A percentile compares a stretch with the other conserved stretches of the same genome.
Conservation (phyloP, 2,797 vertebrate genomes). For the Antennarius maculatus region DNA sequence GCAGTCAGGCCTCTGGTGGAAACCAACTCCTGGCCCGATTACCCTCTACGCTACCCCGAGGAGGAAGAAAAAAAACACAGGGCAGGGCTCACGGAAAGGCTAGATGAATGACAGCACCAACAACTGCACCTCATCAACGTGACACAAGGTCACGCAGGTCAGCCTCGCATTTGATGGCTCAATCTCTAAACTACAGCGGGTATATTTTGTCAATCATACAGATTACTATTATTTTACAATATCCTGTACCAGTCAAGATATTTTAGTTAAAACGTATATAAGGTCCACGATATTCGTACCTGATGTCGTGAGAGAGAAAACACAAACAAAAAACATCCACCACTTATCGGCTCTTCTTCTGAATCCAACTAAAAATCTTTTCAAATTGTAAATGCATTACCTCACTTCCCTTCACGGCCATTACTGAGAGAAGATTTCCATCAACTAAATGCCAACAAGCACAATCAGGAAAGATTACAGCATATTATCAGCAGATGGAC, state of each 20-base stretch:
- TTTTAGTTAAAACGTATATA: too few relatives aligned
- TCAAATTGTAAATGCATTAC: neutral
- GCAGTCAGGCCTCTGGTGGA: constrained; percentile 43
- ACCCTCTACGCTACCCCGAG: constrained; percentile 37
- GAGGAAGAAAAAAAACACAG: neutral
- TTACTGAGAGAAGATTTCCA: constrained; percentile 16
- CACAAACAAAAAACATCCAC: neutral
- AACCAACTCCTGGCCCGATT: constrained; percentile 37
- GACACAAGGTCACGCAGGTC: constrained; percentile 25
- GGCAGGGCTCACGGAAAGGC: constrained; percentile 8
- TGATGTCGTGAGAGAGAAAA: neutral
- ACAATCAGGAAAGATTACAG: constrained; percentile 18
- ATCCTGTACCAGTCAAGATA: too few relatives aligned
- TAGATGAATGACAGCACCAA: constrained; percentile 53
- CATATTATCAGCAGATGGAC: constrained; percentile 44
- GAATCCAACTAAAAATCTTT: neutral
- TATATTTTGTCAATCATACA: too few relatives aligned
- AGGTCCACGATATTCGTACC: neutral
- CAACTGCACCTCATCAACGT: constrained; percentile 53
- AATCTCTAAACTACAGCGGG: neutral
- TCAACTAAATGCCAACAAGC: constrained; percentile 19
- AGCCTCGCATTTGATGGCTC: constrained; percentile 27
- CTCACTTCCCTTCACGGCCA: constrained; percentile 20
- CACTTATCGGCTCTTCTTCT: constrained; percentile 1
- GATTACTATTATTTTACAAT: too few relatives aligned